These are phyloP conservation scores for Leptestheria dahalacensis DNA, from an alignment of 1,140 invertebrate species.

Conservation along the genomic window DNA sequence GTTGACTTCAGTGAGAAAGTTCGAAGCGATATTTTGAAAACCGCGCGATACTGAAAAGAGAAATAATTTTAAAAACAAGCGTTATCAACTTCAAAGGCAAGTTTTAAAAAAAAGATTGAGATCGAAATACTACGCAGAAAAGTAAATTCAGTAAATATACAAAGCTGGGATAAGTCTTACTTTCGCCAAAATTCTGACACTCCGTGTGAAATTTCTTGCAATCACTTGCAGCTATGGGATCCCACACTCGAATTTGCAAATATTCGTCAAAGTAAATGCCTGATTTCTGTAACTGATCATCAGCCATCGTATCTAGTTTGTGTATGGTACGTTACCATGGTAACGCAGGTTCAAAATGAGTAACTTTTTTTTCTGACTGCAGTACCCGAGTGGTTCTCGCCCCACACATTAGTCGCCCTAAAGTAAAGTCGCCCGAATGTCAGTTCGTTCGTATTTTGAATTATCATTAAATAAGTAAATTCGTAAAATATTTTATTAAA, in stretches of 20 bases:
- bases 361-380: too few relatives aligned
- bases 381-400: background rate
- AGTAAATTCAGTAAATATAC: too few relatives aligned
- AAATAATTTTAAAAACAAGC: background rate
- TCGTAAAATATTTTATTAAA: too few relatives aligned
- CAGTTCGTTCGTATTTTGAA: too few relatives aligned
- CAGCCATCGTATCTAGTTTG: background rate
- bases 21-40: background rate
- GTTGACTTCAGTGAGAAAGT: background rate
- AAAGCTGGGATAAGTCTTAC: too few relatives aligned
- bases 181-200: background rate
- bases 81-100: too few relatives aligned
- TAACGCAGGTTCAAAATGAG: too few relatives aligned
- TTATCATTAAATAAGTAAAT: too few relatives aligned
- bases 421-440: too few relatives aligned
- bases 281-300: background rate
- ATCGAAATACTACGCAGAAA: too few relatives aligned
- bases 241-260: background rate
- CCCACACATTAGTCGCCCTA: background rate
- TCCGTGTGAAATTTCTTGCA: background rate
- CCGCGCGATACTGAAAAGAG: background rate
- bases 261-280: background rate
- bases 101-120: too few relatives aligned
- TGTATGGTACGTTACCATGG: background rate
- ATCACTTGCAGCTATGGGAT: background rate